Percentiles rank a stretch among this genome's conserved stretches.
Conservation (phyloP, 2,797 vertebrate species). For the Rhinella marina region DNA sequence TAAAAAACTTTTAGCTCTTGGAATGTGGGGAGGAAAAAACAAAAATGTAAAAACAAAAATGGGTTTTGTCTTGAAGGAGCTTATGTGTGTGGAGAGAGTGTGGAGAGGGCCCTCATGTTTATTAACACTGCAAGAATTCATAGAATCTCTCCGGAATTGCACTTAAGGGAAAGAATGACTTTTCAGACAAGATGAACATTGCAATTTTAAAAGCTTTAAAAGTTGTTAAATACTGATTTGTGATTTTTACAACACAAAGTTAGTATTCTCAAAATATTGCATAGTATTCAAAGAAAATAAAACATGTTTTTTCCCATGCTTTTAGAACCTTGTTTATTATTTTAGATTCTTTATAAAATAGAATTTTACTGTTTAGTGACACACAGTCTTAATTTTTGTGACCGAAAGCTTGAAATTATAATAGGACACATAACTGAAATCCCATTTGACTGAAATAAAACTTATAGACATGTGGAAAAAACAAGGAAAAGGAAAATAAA, state of each 20-base stretch:
- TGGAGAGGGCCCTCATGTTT: no score
- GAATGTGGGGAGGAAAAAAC: no score
- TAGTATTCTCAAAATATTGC: not conserved
- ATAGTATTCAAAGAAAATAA: not conserved
- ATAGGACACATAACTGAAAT: not conserved
- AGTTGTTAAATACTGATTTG: not conserved
- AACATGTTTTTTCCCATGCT: not conserved
- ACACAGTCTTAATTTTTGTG: constrained; percentile 21
- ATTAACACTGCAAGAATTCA: no score
- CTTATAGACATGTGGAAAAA: not conserved
- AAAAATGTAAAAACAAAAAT: no score
- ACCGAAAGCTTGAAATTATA: not conserved
- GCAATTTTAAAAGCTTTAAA: not conserved
- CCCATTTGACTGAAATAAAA: not conserved
- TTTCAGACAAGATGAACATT: not conserved
- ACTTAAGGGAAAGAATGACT: not conserved
- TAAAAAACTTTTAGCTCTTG: no score
- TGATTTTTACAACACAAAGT: not conserved
- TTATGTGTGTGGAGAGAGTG: no score
- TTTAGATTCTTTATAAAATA: constrained; percentile 7
- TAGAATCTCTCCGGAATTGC: no score
- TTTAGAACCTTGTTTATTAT: not conserved
- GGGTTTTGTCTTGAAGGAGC: no score
- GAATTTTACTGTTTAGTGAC: constrained; percentile 1
- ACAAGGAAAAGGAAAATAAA: not conserved